phyloP scores from a whole-genome alignment of 1,140 invertebrate species.

The Gonioctena quinquepunctata region DNA sequence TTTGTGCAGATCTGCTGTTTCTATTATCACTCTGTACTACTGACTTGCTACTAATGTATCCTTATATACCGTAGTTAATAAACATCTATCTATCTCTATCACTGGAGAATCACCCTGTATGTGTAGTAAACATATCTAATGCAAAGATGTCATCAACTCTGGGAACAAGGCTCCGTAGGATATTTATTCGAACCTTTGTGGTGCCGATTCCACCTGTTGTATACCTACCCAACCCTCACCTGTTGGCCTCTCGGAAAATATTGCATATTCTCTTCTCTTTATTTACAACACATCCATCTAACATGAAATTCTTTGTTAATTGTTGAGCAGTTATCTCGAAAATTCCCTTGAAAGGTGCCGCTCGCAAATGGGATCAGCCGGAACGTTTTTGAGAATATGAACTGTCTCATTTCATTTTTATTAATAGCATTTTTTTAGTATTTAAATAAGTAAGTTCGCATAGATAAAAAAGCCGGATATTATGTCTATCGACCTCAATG shows the following conservation, averaged over 20 bases:
- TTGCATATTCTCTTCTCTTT: background rate
- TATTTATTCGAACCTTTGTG: background rate
- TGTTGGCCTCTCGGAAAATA: background rate
- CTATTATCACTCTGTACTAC: too few species aligned
- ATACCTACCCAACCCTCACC: background rate
- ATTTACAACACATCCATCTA: slow-evolving; percentile 6
- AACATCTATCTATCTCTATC: too few species aligned
- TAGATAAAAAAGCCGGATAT: too few species aligned
- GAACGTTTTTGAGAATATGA: background rate
- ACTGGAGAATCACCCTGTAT: too few species aligned
- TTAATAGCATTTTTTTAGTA: too few species aligned
- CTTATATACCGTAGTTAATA: too few species aligned
- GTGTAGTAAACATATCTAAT: background rate
- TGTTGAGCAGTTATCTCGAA: background rate
- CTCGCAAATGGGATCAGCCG: background rate
- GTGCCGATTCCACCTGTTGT: background rate
- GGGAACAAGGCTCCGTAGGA: background rate
- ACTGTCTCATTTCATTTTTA: background rate
- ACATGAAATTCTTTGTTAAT: slow-evolving; percentile 3
- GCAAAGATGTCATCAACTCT: background rate
- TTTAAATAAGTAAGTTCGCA: too few species aligned
- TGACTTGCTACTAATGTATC: too few species aligned
- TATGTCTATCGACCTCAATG: too few species aligned
- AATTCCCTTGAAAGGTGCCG: background rate
- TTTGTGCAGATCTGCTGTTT: too few species aligned